Conservation (phyloP, 2,888 invertebrate species). For the Willowsia nigromaculata region DNA sequence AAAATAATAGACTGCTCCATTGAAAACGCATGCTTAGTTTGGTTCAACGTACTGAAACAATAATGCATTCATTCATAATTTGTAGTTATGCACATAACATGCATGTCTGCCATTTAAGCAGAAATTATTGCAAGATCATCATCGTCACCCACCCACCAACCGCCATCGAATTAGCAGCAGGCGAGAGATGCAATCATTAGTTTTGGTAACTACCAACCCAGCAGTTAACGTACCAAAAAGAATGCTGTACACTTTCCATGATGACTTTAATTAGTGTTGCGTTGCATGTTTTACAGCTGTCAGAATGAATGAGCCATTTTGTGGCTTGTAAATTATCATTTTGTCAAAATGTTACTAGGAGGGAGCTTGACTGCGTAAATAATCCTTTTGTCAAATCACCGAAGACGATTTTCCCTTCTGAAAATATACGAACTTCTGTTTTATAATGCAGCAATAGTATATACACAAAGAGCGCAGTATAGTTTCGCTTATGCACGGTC, state of each 20-base stretch:
- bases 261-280: slow-evolving; percentile 64
- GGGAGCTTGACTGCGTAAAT: slow-evolving; percentile 31
- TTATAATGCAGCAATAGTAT: background rate
- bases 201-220: background rate
- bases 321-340: slow-evolving; percentile 70
- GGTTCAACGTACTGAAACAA: too few species aligned
- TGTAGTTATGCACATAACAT: background rate
- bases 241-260: slow-evolving; percentile 33
- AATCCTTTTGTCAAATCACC: slow-evolving; percentile 16
- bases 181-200: slow-evolving; percentile 19
- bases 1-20: too few species aligned
- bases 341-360: slow-evolving; percentile 46
- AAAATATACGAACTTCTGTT: background rate
- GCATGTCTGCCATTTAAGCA: slow-evolving; percentile 12
- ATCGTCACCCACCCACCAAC: slow-evolving; percentile 5
- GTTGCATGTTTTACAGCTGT: slow-evolving; percentile 69
- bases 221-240: background rate
- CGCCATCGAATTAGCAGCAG: background rate
- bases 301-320: slow-evolving; percentile 65
- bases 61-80: background rate
- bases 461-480: too few species aligned
- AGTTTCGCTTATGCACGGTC: background rate
- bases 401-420: background rate
- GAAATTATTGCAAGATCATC: slow-evolving; percentile 40
- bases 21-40: too few species aligned